Evolutionary conservation across 2,113 vertebrate genomes (phyloP).

Genomic region (Choloepus hoffmanni): DNA sequence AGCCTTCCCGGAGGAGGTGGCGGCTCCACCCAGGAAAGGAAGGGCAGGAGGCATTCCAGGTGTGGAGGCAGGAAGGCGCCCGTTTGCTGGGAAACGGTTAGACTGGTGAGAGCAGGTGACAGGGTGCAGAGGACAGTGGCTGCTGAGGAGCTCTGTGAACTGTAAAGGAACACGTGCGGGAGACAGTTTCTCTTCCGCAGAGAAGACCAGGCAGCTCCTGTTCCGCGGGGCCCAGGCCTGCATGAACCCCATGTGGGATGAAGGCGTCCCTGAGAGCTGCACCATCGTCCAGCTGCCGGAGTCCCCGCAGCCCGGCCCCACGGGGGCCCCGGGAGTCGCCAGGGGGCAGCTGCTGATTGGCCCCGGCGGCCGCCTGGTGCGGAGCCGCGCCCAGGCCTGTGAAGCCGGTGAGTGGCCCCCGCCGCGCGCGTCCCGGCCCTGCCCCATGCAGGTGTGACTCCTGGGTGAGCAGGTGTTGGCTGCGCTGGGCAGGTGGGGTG

Average conservation of each 20-base stretch:
- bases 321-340: neutral
- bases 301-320: conserved; percentile 58
- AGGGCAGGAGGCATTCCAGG: neutral
- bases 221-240: conserved; percentile 87
- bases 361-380: conserved; percentile 84
- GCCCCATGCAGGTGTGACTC: fast-evolving
- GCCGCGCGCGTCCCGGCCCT: fast-evolving
- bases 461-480: neutral
- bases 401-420: conserved; percentile 79
- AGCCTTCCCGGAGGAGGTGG: neutral
- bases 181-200: conserved; percentile 69
- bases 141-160: fast-evolving
- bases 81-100: no score
- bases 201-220: conserved; percentile 86
- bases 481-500: no score
- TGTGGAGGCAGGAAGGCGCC: no score
- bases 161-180: fast-evolving
- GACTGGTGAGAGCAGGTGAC: no score
- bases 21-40: neutral
- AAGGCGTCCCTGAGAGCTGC: neutral
- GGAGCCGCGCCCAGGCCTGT: neutral
- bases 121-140: fast-evolving
- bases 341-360: conserved; percentile 88
- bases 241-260: conserved; percentile 78
- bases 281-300: conserved; percentile 48